Percentiles rank a stretch among this genome's conserved stretches.
phyloP scores from a whole-genome alignment of 2,113 vertebrate species.

The Tachysurus vachellii region DNA sequence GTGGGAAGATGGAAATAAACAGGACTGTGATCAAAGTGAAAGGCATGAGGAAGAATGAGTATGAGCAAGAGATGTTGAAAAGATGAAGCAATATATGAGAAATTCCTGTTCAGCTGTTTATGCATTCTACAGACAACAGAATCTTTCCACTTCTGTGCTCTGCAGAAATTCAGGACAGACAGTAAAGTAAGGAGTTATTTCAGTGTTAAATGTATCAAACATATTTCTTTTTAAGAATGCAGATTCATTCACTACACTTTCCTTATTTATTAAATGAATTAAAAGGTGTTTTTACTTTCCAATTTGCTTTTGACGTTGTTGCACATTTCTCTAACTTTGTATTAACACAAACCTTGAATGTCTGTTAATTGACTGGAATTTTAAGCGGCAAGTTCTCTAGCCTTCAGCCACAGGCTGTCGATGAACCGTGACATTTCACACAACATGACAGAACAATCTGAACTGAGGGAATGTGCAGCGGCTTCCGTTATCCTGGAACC shows the following conservation, averaged over 20 bases:
- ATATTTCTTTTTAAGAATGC: background rate
- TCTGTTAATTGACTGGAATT: background rate
- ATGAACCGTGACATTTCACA: background rate
- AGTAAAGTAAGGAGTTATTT: background rate
- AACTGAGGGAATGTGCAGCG: background rate
- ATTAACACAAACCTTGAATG: background rate
- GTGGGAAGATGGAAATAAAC: background rate
- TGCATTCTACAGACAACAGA: background rate
- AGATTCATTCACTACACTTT: background rate
- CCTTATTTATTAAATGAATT: background rate
- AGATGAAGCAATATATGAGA: background rate
- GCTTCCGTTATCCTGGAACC: background rate
- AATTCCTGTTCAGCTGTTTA: conserved; percentile 8
- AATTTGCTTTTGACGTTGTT: background rate
- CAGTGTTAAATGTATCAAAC: background rate
- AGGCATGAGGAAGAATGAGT: background rate
- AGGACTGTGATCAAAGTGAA: background rate
- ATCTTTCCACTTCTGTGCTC: background rate
- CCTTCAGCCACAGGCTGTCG: background rate
- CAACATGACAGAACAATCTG: background rate
- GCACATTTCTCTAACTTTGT: background rate
- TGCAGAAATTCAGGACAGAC: background rate
- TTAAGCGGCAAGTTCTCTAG: background rate
- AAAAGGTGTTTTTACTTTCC: background rate
- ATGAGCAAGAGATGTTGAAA: conserved; percentile 14